Evolutionary conservation across 2,797 vertebrate species (phyloP).

Genomic region (Octomys mimax): DNA sequence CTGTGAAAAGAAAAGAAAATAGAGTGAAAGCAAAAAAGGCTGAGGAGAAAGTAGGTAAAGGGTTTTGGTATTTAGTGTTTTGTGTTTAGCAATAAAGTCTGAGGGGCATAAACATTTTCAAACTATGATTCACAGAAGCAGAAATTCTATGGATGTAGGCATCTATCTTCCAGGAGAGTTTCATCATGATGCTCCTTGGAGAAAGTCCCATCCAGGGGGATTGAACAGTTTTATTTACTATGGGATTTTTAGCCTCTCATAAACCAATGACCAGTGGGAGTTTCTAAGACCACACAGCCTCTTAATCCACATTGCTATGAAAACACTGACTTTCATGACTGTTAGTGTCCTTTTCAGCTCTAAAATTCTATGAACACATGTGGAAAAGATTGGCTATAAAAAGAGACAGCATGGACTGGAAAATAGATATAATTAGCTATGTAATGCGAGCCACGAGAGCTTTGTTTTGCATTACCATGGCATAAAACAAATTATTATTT

Average conservation of each 20-base stretch:
- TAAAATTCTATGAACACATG: not conserved
- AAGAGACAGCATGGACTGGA: not conserved
- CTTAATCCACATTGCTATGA: not conserved
- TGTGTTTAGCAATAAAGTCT: not conserved
- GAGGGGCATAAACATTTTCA: not conserved
- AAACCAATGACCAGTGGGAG: not conserved
- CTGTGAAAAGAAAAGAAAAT: not conserved
- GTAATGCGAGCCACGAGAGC: not conserved
- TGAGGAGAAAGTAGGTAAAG: not conserved
- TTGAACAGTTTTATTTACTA: not conserved
- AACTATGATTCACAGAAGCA: not conserved
- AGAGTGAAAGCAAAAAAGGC: not conserved
- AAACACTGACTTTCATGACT: not conserved
- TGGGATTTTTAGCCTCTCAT: not conserved
- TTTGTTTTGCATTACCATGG: conserved; percentile 40
- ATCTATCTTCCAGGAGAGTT: not conserved
- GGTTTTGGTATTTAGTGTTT: not conserved
- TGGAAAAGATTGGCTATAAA: not conserved
- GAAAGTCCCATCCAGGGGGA: not conserved
- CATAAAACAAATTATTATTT: conserved; percentile 14
- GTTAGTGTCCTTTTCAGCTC: not conserved
- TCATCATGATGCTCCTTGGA: not conserved
- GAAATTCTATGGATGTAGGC: not conserved
- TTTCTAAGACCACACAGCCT: not conserved
- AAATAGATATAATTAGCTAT: not conserved